Base-by-base conservation (phyloP, 53 echinoderm and acorn worm species). In the Holothuria scabra region DNA sequence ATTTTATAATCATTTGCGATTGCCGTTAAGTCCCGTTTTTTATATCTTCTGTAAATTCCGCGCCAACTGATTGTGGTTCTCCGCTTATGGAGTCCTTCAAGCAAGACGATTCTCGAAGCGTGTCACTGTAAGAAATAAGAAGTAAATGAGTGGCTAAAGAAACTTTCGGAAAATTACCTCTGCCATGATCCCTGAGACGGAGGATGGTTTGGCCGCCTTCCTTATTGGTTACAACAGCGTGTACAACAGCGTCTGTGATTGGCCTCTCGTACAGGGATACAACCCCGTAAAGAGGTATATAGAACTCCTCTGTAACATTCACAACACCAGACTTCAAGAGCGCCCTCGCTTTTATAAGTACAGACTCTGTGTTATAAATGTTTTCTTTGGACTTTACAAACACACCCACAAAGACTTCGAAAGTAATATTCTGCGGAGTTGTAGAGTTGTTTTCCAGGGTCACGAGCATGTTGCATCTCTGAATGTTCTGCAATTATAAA, bases 171-270 rank as follows among this genome's bases (percentile, higher is more conserved):
- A 4, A 41, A 16, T 69, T 69, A 69, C 69, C 69, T 41, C 5
- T 1, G 18, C 69, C 69, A 41, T 69, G 20, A 34, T 69, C 69
- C 31, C 21, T 34, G 5, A 69, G 21, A 9, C 3, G 20, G 21
- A 69, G 18, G 10, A 18, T 69, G 20, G 69, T 69, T 69, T 69
- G 37, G n/a, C 34, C 69, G 34, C 44, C 69, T 28, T 69, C 69
- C 20, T 30, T 34, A 22, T 69, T 69, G 19, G 22, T 69, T 22
- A 69, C 69, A 18, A 37, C 35, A 22, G 34, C 69, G n/a, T 69
- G 19, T 16, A 69, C 69, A 11, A 32, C 21, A 14, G 32, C 34
- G 41, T 34, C 69, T 32, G 69, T 69, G 34, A 69, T 69, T 34
- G 30, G 69, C 41, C 69, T 20, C 41, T 69, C 69, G 22, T 22